Percentiles rank a stretch among this genome's conserved stretches.
Evolutionary conservation across 30 jellyfish, hydroid and myxozoan species (phyloP).

Genomic region (Aurelia sp.): DNA sequence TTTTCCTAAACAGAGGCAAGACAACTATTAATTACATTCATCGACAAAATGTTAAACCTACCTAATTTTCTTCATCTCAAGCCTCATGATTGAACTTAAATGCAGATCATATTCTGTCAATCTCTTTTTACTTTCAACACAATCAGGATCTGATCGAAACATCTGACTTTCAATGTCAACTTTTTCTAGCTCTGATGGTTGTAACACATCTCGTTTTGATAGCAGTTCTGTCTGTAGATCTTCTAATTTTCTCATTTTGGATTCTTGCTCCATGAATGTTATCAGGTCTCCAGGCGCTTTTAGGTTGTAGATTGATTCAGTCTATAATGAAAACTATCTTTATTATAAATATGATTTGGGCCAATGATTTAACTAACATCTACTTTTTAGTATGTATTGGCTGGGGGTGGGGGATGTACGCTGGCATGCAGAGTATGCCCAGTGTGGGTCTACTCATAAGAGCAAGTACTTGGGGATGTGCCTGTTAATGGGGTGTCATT

Average conservation of each 20-base stretch:
- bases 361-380: no score
- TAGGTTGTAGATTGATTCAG: constrained; percentile 79
- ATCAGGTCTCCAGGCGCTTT: constrained; percentile 89
- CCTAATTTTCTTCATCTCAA: constrained; percentile 76
- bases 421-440: no score
- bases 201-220: constrained; percentile 64
- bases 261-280: constrained; percentile 85
- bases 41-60: constrained; percentile 16
- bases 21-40: background rate
- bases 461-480: no score
- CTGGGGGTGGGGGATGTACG: no score
- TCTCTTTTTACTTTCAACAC: constrained; percentile 76
- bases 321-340: constrained; percentile 33
- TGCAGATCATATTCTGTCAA: constrained; percentile 87
- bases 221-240: constrained; percentile 80
- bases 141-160: constrained; percentile 81
- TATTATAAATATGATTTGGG: no score
- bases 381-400: no score
- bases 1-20: no score
- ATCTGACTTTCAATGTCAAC: constrained; percentile 84
- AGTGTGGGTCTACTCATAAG: no score
- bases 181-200: constrained; percentile 84
- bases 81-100: constrained; percentile 81
- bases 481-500: no score
- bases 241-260: constrained; percentile 68